Evolutionary conservation across 1,140 invertebrate species (phyloP).

Genomic region (Drosophila prosaltans): DNA sequence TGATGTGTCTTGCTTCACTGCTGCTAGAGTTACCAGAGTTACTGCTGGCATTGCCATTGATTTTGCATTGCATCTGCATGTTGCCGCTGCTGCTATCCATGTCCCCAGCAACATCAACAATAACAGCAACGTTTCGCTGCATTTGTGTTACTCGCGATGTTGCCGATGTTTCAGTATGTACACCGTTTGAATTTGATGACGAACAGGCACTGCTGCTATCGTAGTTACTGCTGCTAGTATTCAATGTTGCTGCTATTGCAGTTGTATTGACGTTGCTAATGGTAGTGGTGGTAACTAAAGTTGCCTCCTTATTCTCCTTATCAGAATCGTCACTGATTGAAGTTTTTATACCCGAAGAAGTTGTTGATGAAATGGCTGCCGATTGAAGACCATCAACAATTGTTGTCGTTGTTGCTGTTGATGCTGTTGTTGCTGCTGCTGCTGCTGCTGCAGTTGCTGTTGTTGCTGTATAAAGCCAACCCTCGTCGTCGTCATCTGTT

Average conservation of each 20-base stretch:
- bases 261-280: constrained; percentile 22
- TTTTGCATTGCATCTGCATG: constrained; percentile 70
- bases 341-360: constrained; percentile 40
- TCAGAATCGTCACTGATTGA: constrained; percentile 74
- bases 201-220: constrained; percentile 72
- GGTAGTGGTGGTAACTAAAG: constrained; percentile 49
- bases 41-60: constrained; percentile 54
- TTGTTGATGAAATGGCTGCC: constrained; percentile 67
- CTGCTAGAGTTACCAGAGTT: constrained; percentile 24
- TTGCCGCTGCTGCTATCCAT: constrained; percentile 20
- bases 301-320: constrained; percentile 78
- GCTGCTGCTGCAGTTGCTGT: constrained; percentile 38
- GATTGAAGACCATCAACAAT: constrained; percentile 72
- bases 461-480: constrained; percentile 77
- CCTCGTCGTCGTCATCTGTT: constrained; percentile 79
- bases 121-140: constrained; percentile 43
- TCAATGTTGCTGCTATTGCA: constrained; percentile 29
- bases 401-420: constrained; percentile 34
- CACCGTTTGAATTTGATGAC: constrained; percentile 72
- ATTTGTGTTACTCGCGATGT: constrained; percentile 70
- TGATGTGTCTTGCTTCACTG: constrained; percentile 61
- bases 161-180: constrained; percentile 69
- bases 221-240: constrained; percentile 63
- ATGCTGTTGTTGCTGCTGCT: constrained; percentile 37
- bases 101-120: constrained; percentile 35